Base-by-base conservation (phyloP, 1,140 invertebrate genomes). In the Druon quercuslanigerum region DNA sequence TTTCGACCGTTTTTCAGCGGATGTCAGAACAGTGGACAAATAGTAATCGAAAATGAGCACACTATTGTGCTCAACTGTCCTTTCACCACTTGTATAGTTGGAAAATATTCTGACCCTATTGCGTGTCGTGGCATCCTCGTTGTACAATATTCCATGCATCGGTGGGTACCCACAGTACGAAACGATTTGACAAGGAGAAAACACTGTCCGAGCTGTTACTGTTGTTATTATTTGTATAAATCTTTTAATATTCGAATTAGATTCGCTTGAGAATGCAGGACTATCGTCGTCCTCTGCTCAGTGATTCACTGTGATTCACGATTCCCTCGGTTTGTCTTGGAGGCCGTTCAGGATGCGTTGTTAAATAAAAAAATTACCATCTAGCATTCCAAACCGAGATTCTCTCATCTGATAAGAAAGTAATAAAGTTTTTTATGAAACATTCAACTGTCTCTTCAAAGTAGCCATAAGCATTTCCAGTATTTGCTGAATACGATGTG, bases 101-200 rank as follows among this genome's bases (percentile, higher is more conserved):
- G 57, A 76, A 72, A 76, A 76, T 71, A 72, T 76, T 19, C 57
- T 52, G 72, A 56, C 50, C 74, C 72, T 78, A 71, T 66, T 51
- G 14, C 57, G 60, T 51, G 50, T 75, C 66, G 73, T 70, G 78
- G 76, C 60, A 83, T 80, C 78, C 51, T 60, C 76, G 76, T 83
- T 82, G 80, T 82, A 78, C 73, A 82, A 79, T 80, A 83, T 80
- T 85, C 76, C 80, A 82, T 75, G 84, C 84, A 82, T 81, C 79
- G 80, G 77, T 84, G 83, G 78, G 75, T 80, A 76, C 75, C 79
- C 76, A 78, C 73, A 74, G 72, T 71, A 81, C 72, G 80, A 77
- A 82, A 82, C 83, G 82, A 84, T 86, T 78, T 80, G 79, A 80
- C 74, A 77, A 79, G 76, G 77, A 74, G 70, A 78, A 79, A 77